Conservation (phyloP, 1,140 invertebrate genomes). For the Drosophila mauritiana region DNA sequence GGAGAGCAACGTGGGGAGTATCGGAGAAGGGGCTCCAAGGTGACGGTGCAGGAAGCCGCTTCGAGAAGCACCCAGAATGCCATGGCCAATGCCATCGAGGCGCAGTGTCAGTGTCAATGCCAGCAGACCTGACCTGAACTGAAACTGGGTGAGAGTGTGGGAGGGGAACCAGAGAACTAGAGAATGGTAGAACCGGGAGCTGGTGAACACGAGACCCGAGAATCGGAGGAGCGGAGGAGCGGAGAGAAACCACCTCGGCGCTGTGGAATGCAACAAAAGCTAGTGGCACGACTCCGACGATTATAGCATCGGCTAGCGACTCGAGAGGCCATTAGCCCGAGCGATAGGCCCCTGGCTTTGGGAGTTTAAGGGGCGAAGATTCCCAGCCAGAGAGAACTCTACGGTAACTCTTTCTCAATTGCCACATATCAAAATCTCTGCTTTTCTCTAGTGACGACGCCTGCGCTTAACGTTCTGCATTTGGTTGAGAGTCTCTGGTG, state of each 20-base stretch:
- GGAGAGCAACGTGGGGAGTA: neutral
- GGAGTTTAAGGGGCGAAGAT: neutral
- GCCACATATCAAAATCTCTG: neutral
- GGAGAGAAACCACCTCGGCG: slow-evolving; percentile 8
- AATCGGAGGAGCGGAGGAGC: slow-evolving; percentile 2
- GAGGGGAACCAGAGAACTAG: slow-evolving; percentile 13
- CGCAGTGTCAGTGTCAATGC: slow-evolving; percentile 68
- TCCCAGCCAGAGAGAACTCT: slow-evolving; percentile 21
- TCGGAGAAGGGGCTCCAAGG: slow-evolving; percentile 6
- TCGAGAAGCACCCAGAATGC: slow-evolving; percentile 56
- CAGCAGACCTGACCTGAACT: slow-evolving; percentile 40
- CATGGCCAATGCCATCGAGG: slow-evolving; percentile 56
- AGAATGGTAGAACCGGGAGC: neutral
- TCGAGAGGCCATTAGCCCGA: slow-evolving; percentile 71
- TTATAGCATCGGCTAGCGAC: slow-evolving; percentile 65
- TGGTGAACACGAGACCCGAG: neutral
- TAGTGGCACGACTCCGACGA: slow-evolving; percentile 45
- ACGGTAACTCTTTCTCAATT: slow-evolving; percentile 14
- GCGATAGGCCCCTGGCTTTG: slow-evolving; percentile 33
- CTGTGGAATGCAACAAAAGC: slow-evolving; percentile 47
- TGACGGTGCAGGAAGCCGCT: slow-evolving; percentile 38
- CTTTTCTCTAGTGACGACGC: slow-evolving; percentile 41
- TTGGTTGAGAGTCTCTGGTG: neutral
- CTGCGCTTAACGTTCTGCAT: slow-evolving; percentile 33
- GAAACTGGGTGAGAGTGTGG: slow-evolving; percentile 63